Evolutionary conservation across 2,888 invertebrate species (phyloP), one percentile per base, ranked within the genome.

Genomic region (Lissonota sp.): DNA sequence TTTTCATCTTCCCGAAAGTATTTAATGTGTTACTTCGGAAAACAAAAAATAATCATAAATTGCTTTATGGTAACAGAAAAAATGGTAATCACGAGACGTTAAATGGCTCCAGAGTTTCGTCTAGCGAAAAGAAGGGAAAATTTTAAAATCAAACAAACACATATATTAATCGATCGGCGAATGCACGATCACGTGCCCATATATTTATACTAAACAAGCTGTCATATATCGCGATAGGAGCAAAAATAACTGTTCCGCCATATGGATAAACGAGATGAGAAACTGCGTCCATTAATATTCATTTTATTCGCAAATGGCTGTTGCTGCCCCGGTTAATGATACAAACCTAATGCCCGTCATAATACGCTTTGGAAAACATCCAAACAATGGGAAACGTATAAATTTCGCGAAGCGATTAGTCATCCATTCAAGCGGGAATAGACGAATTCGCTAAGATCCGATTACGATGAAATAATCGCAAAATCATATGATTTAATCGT

Each of bases 331-430:
- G 8, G 8, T 12, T 10, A 5, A 10, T 39, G 55, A 42, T 72
- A 39, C 26, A 14, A 6, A 44, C 12, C 46, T 55, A 64, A 63
- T 73, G 12, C 14, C 8, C 26, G 8, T 12, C 39, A 44, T 58
- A 12, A 60, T 39, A 39, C 26, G 26, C 64, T 64, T 67, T 67
- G 67, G 42, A 51, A 53, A 72, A 57, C 44, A 58, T 26, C 26
- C 73, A 70, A 81, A 81, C 77, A 81, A 81, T 77, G 69, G 69
- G 77, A 81, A 81, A 81, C 73, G 75, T 64, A 62, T 74, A 70
- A 77, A 81, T 81, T 77, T 77, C 69, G 40, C 46, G 40, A 14
- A 6, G 40, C 51, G 77, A 81, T 81, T 81, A 73, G 77, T 81
- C 77, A 81, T 77, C 73, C 69, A 73, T 77, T 77, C 46, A 77